A percentile compares a stretch with the other conserved stretches of the same genome.
phyloP scores from a whole-genome alignment of 2,797 vertebrate species.

The Peromyscus melanophrys region DNA sequence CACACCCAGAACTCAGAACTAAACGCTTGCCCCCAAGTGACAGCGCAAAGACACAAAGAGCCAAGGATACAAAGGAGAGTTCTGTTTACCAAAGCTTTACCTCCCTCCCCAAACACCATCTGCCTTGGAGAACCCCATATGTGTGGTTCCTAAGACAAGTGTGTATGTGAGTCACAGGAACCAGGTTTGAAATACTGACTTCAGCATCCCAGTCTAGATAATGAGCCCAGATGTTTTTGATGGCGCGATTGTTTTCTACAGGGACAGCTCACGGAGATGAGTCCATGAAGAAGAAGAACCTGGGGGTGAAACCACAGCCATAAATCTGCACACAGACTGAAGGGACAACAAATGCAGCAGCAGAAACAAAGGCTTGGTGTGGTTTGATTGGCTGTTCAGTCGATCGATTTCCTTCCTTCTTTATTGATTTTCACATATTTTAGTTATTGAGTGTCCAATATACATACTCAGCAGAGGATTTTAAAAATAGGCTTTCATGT shows the following conservation, averaged over 20 bases:
- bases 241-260: neutral
- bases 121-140: neutral
- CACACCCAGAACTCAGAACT: neutral
- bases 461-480: neutral
- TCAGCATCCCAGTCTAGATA: neutral
- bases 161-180: neutral
- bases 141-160: neutral
- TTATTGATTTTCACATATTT: constrained; percentile 32
- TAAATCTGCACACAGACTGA: neutral
- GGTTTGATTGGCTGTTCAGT: neutral
- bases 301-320: constrained; percentile 19
- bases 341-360: constrained; percentile 22
- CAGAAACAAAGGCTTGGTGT: constrained; percentile 10
- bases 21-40: neutral
- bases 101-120: neutral
- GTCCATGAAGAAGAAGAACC: neutral
- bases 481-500: neutral
- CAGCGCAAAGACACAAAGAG: neutral
- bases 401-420: neutral
- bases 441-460: neutral
- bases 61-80: neutral
- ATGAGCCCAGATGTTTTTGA: neutral
- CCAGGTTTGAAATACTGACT: neutral
- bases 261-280: neutral
- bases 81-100: neutral